phyloP scores from a whole-genome alignment of 2,797 vertebrate genomes.

The Ceyx erithaca region DNA sequence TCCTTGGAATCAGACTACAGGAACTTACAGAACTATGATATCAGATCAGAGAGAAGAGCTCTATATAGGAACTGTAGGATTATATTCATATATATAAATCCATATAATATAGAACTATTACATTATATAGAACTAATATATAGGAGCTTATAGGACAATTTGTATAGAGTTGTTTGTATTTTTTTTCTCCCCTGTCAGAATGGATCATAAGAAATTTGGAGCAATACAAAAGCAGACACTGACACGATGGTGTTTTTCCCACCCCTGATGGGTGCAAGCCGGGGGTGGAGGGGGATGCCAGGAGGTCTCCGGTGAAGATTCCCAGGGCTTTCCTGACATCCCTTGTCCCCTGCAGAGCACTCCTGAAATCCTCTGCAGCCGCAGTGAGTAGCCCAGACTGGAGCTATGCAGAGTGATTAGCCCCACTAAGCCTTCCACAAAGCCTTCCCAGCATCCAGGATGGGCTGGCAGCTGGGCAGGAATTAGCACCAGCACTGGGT shows the following conservation, averaged over 20 bases:
- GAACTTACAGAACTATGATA: neutral
- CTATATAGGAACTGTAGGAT: neutral
- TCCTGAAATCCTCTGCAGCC: neutral
- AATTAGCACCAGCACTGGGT: accelerated
- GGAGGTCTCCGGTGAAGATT: neutral
- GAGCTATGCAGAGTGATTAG: neutral
- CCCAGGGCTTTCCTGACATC: neutral
- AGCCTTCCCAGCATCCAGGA: accelerated
- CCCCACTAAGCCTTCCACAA: neutral
- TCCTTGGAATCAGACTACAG: neutral
- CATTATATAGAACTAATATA: neutral
- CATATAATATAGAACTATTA: neutral
- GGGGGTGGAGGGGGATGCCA: accelerated
- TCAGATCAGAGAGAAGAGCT: neutral
- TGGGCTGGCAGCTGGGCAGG: accelerated
- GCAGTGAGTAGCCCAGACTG: accelerated
- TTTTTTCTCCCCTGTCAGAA: neutral
- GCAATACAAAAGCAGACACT: neutral
- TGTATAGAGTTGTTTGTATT: neutral
- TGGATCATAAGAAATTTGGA: neutral
- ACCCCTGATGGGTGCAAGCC: neutral
- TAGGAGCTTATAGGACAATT: neutral
- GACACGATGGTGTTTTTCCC: neutral
- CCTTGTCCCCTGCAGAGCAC: neutral
- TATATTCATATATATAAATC: neutral